Conservation (phyloP, 2,113 vertebrate species). For the Toxotes chatareus region DNA sequence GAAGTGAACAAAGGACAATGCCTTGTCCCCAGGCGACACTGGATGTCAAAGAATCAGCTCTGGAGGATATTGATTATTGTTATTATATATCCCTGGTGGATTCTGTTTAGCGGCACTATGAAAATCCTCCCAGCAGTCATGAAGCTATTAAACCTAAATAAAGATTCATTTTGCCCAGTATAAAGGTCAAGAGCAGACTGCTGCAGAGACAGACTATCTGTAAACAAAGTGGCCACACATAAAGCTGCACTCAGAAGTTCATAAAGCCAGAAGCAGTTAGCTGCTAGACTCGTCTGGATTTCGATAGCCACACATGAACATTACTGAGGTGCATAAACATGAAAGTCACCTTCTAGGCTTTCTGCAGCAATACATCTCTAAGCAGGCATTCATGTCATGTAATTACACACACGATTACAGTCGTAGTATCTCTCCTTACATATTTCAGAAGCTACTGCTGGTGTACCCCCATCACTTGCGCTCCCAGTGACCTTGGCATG, state of each 20-base stretch:
- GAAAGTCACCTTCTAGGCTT: constrained; percentile 39
- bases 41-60: constrained; percentile 33
- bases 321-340: neutral
- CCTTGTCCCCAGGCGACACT: neutral
- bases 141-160: constrained; percentile 8
- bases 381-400: constrained; percentile 6
- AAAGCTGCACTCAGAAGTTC: neutral
- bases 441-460: constrained; percentile 7
- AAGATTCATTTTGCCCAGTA: neutral
- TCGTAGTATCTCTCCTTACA: neutral
- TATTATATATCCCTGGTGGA: constrained; percentile 20
- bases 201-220: neutral
- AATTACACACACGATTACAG: constrained; percentile 30
- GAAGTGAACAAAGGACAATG: constrained; percentile 37
- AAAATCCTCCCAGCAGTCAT: neutral
- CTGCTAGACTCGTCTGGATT: neutral
- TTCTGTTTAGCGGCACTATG: neutral
- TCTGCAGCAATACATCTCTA: constrained; percentile 11
- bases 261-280: too few relatives aligned
- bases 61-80: constrained; percentile 22
- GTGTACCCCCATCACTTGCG: neutral
- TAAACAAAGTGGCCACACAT: neutral
- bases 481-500: constrained; percentile 31
- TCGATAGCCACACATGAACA: neutral
- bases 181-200: constrained; percentile 9